Evolutionary conservation across 2,888 invertebrate species (phyloP).

Genomic region (Fragum whitleyi): DNA sequence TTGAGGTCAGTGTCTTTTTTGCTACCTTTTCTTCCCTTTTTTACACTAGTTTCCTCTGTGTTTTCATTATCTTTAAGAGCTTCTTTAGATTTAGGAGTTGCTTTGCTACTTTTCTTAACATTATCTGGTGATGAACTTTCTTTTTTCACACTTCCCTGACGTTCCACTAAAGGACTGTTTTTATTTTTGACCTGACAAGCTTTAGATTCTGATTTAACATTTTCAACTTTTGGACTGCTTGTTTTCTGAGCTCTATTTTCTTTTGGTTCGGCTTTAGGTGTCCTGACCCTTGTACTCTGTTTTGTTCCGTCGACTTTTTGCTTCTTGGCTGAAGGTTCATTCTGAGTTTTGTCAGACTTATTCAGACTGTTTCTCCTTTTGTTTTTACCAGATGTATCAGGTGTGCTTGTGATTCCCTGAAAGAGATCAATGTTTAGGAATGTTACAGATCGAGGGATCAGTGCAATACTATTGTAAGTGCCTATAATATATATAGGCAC

Average conservation of each 20-base stretch:
- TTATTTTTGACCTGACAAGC: not conserved
- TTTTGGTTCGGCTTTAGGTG: slow-evolving; percentile 33
- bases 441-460: too few species aligned
- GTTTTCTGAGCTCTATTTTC: slow-evolving; percentile 6
- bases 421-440: too few species aligned
- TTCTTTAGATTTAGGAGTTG: not conserved
- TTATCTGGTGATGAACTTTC: not conserved
- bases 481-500: too few species aligned
- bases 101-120: not conserved
- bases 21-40: slow-evolving; percentile 17
- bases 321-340: slow-evolving; percentile 68
- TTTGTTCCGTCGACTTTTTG: slow-evolving; percentile 44
- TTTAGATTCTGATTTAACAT: slow-evolving; percentile 1
- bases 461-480: too few species aligned
- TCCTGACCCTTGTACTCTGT: slow-evolving; percentile 21
- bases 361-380: slow-evolving; percentile 59
- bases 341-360: slow-evolving; percentile 66
- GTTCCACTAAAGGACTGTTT: slow-evolving; percentile 7
- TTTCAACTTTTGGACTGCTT: slow-evolving; percentile 23
- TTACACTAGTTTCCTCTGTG: not conserved
- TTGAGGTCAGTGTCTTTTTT: slow-evolving; percentile 15
- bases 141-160: not conserved
- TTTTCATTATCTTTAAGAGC: not conserved
- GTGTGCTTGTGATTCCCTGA: slow-evolving; percentile 43
- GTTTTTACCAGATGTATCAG: slow-evolving; percentile 60